Base-by-base conservation (phyloP, 2,113 vertebrate species). In the Pseudorectes ferrugineus region DNA sequence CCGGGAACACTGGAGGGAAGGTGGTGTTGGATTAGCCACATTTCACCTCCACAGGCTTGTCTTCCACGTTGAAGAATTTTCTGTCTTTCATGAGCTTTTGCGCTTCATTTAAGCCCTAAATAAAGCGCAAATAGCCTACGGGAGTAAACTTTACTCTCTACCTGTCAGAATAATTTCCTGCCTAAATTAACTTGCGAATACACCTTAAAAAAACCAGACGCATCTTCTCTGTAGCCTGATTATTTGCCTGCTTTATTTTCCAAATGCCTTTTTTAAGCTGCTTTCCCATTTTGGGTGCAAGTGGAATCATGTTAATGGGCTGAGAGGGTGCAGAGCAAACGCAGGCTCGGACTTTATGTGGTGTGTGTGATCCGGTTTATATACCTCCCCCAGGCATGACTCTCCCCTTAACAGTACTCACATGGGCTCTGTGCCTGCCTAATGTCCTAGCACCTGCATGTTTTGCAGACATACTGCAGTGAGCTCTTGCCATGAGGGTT, bases 81-180 rank as follows among this genome's bases (percentile, higher is more conserved):
- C 76, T 91, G 71, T 85, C 95, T 97, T 94, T 88, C 84, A 66
- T 38, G 63, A 95, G 91, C 74, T 81, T 97, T 89, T 85, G 79
- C 1, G 46, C 91, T 96, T 94, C 94, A 89, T 95, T 97, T 96
- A 95, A 95, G 75, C 89, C 89, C 88, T 93, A 96, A 97, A 96
- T 93, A 95, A 93, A 95, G 72, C 75, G 49, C 76, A 92, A 74
- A 85, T 54, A 93, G 93, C 96, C 90, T 88, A 62, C 0, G 15
- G 92, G 94, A 95, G 62, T 70, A 92, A 96, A 97, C 61, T 81
- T 95, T 72, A 95, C 75, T 92, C 55, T 94, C 78, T 82, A 96
- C 85, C 84, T 95, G 94, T 96, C 96, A 95, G 93, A 94, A 95
- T 85, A 97, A 94, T 92, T 93, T 93, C 94, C 93, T 91, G 90